phyloP scores from a whole-genome alignment of 2,113 vertebrate species.

The Nyctibius bracteatus region DNA sequence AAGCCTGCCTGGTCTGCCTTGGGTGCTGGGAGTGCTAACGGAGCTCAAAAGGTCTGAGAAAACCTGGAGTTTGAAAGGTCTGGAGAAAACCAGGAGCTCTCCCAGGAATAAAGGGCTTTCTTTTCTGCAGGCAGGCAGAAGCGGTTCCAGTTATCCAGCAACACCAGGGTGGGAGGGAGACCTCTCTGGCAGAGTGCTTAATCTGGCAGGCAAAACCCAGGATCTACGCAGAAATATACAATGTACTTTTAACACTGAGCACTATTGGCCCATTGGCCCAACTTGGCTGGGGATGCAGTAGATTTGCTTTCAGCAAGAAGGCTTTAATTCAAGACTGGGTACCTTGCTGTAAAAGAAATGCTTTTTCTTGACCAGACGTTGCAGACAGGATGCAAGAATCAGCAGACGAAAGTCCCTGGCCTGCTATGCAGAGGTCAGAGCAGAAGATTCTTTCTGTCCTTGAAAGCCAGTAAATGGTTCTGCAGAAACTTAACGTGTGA shows the following conservation, averaged over 20 bases:
- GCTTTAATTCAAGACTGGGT: not conserved
- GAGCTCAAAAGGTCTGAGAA: not conserved
- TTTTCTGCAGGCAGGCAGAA: not conserved
- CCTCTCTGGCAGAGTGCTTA: constrained; percentile 1
- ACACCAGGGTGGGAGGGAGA: not conserved
- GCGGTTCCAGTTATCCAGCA: not conserved
- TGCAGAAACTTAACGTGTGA: not conserved
- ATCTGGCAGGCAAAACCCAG: not conserved
- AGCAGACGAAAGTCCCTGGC: not conserved
- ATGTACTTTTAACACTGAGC: not conserved
- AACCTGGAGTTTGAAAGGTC: not conserved
- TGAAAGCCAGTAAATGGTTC: not conserved
- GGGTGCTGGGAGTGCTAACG: not conserved
- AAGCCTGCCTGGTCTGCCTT: not conserved
- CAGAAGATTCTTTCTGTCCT: not conserved
- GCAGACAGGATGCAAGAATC: not conserved
- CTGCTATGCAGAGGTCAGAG: not conserved
- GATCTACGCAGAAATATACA: not conserved
- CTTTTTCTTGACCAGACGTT: not conserved
- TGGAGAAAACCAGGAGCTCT: not conserved
- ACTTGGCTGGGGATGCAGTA: not conserved
- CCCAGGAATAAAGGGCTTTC: not conserved
- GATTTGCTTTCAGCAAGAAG: not conserved
- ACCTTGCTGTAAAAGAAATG: not conserved
- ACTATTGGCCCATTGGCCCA: not conserved